Evolutionary conservation across 2,113 vertebrate species (phyloP), one percentile per base, ranked within the genome.

Genomic region (Reinhardtius hippoglossoides): DNA sequence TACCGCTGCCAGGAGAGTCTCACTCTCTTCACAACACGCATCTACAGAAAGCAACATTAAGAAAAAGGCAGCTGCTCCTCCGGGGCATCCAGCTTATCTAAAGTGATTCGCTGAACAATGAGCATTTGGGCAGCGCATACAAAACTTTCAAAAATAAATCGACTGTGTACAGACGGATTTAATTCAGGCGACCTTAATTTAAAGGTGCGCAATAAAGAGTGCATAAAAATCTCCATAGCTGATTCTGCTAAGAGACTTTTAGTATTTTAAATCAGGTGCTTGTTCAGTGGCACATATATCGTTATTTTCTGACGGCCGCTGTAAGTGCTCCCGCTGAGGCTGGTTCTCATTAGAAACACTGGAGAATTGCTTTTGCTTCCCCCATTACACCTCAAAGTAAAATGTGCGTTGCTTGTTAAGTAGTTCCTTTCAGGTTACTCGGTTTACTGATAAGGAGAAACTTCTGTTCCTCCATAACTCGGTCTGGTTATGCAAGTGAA

Each of bases 31-130:
- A 31, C 50, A 78, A 60, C 18, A 24, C 23, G 57, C 23, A 18
- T 81, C 80, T 62, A n/a, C 61, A 67, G 67, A 81, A 65, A 16
- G 35, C 2, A 8, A 42, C 65, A 42, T 59, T 20, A 77, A 18
- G 62, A 3, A 10, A 10, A 71, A 65, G 37, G 64, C 81, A 79
- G 66, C 67, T 12, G 75, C 74, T 81, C 26, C 54, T 78, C 52
- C 46, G n/a, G 18, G 58, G 63, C 70, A 54, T 35, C 12, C 16
- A 21, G 31, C 54, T 71, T 52, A 71, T 79, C 60, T 48, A 5
- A 56, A 73, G 35, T 35, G 56, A 81, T 64, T 72, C 71, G n/a
- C 21, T 3, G 24, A 71, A 80, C 48, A 80, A 31, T n/a, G 14
- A 78, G 59, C 23, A n/a, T 40, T 61, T 23, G 61, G 48, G 68